Evolutionary conservation across 2,797 vertebrate genomes (phyloP), one percentile per base, ranked within the genome.

Genomic region (Dermochelys coriacea): DNA sequence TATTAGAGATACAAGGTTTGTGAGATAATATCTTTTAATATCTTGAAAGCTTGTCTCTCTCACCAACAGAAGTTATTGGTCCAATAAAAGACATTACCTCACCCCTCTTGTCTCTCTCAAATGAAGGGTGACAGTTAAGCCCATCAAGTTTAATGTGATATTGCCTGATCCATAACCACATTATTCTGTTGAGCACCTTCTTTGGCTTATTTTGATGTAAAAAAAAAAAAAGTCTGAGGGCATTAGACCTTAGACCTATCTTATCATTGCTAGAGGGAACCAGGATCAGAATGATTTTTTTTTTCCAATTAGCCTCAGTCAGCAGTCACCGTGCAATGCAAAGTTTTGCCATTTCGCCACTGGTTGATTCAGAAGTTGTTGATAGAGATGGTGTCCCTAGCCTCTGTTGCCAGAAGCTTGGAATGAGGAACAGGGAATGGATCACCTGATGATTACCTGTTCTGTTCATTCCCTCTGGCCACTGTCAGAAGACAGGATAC

Each of bases 141-240:
- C 7, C 31, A 34, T 16, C 14, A 34, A 61, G 23, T 34, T 34
- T 34, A 61, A 61, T 61, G 16, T 31, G 59, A 61, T 8, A 68
- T 19, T 9, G 34, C 34, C 61, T 68, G 61, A n/a, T n/a, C 61
- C 34, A 37, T 61, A 16, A 21, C 34, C 5, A 68, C 8, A 93
- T 89, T 85, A 92, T 84, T 95, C 84, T 3, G 3, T 1, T 1
- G 85, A 92, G 87, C 93, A 59, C 87, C 93, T 87, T 19, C 34
- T 87, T 50, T 95, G 94, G n/a, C 88, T 97, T 83, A 80, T 49
- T 95, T 94, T 93, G 87, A 91, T 82, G 87, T 88, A 37, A 85
- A 54, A 75, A 90, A 93, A 93, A 78, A 93, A 94, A 83, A 55
- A 0, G 9, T 93, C 74, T 89, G 54, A 3, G 49, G 95, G 82